Evolutionary conservation across 2,797 vertebrate genomes (phyloP), one percentile per base, ranked within the genome.

Genomic region (Catamblyrhynchus diadema): DNA sequence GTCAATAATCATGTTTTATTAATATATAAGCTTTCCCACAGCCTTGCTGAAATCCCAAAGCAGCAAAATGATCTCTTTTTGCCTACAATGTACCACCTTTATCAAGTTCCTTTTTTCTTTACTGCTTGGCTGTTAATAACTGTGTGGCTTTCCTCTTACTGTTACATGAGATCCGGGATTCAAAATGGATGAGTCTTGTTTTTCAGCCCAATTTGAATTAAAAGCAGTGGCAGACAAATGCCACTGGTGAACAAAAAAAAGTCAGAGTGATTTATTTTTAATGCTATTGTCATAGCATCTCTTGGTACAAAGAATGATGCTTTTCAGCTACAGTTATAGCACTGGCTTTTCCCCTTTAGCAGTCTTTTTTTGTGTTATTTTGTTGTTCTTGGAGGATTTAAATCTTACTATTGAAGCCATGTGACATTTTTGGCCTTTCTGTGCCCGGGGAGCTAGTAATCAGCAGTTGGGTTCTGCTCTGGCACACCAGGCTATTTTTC

Each of bases 341-440:
- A 70, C 85, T 74, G 77, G 12, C 66, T 97, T 93, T 95, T 86
- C 83, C 89, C 85, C 78, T 84, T 85, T 33, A 96, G 94, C 56
- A 48, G 19, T 77, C 19, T 93, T 59, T 59, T 79, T 50, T 74
- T 5, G 3, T 30, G 45, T 73, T 86, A 60, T 91, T 94, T 87
- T 93, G 44, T 95, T 94, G 22, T 93, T 95, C 71, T 94, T 91
- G 71, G 3, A 35, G 71, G 39, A 51, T 69, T 96, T 95, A 90
- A 95, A 95, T 95, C 56, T 96, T 94, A 48, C 60, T 74, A 37
- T 95, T 61, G 86, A 88, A 87, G 18, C 13, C 28, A 21, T 60
- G 90, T 94, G 81, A 78, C 42, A 9, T 80, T 87, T 95, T 84
- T 95, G 50, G 71, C 51, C 69, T 97, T 97, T 92, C 87, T 88